Evolutionary conservation across 2,888 invertebrate species (phyloP).

Genomic region (Desoria tigrina): DNA sequence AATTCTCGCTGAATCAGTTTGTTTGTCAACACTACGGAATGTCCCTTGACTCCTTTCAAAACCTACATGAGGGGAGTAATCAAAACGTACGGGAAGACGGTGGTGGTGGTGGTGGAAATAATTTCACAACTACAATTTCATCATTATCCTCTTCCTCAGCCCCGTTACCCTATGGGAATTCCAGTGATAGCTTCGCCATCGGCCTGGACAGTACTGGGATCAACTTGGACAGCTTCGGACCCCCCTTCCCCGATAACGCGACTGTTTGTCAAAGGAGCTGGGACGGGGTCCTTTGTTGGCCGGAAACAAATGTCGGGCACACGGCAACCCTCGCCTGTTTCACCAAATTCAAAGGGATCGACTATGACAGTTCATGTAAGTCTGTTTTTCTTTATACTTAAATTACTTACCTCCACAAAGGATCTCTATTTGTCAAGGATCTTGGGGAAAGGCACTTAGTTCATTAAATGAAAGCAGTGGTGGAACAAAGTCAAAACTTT

Average conservation of each 20-base stretch:
- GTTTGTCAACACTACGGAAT: no score
- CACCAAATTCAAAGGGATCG: conserved; percentile 73
- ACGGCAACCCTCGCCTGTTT: conserved; percentile 75
- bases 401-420: neutral
- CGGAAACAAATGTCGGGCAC: conserved; percentile 70
- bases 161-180: conserved; percentile 9
- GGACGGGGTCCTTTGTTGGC: conserved; percentile 83
- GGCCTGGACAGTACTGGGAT: no score
- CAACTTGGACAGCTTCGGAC: neutral
- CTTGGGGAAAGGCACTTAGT: no score
- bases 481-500: no score
- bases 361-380: conserved; percentile 82
- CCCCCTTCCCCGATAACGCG: neutral
- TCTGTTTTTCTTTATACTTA: conserved; percentile 56
- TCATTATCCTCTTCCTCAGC: conserved; percentile 12
- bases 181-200: conserved; percentile 8
- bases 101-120: conserved; percentile 7
- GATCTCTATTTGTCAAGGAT: no score
- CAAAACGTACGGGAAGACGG: neutral
- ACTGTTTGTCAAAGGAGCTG: conserved; percentile 67
- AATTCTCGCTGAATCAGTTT: no score
- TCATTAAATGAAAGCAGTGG: no score
- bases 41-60: no score
- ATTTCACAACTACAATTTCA: conserved; percentile 2
- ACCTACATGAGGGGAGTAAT: no score